A percentile compares a stretch with the other conserved stretches of the same genome.
Conservation (phyloP, 2,888 invertebrate species). For the Andrena flavipes region DNA sequence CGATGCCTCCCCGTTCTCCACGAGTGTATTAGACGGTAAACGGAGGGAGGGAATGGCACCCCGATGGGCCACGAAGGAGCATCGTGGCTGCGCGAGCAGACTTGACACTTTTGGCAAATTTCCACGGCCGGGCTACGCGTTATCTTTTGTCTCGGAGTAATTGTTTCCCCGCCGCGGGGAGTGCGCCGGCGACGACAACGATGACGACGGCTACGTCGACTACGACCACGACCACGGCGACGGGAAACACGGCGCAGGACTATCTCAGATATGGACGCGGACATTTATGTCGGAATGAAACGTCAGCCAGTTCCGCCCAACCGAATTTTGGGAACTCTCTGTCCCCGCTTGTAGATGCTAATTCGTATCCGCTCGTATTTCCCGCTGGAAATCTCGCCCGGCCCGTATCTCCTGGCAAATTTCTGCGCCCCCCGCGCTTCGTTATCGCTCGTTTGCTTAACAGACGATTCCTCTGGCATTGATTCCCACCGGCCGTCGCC, state of each 20-base stretch:
- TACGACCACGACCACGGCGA: conserved; percentile 3
- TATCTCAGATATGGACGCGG: conserved; percentile 66
- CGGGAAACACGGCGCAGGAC: conserved; percentile 44
- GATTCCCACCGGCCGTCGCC: conserved; percentile 4
- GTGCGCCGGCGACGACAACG: conserved; percentile 35
- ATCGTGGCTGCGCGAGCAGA: conserved; percentile 19
- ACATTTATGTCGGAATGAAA: conserved; percentile 70
- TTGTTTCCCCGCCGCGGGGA: conserved; percentile 75
- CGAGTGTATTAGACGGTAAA: conserved; percentile 34
- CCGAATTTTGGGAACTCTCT: conserved; percentile 52
- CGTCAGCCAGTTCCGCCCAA: conserved; percentile 59
- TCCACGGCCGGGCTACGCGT: conserved; percentile 73
- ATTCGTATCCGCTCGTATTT: conserved; percentile 56
- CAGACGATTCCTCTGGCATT: conserved; percentile 6
- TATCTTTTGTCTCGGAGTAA: conserved; percentile 80
- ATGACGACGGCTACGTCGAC: conserved; percentile 9
- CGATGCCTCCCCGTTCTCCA: conserved; percentile 6
- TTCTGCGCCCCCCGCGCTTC: conserved; percentile 15
- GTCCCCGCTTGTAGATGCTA: conserved; percentile 54
- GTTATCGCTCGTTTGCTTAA: conserved; percentile 32
- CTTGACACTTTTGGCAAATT: conserved; percentile 79
- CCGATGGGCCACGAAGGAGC: conserved; percentile 38
- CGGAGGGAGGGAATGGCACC: conserved; percentile 30
- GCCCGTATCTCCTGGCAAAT: conserved; percentile 29
- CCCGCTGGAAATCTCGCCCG: conserved; percentile 43